These are phyloP conservation scores for Chrysomallon squamiferum DNA, from an alignment of 1,140 invertebrate species.

Conservation along the genomic window DNA sequence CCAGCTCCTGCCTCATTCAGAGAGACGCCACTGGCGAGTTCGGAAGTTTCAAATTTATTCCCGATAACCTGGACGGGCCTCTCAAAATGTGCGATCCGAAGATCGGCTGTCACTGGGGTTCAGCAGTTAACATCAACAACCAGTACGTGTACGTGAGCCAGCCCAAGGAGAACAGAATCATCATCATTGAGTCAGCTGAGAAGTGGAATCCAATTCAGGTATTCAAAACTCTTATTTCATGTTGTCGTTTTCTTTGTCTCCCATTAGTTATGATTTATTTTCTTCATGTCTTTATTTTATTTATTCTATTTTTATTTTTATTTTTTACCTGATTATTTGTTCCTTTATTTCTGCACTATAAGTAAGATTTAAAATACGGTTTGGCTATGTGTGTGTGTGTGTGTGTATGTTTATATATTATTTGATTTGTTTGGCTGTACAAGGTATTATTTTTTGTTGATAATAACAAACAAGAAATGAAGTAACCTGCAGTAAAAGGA, in stretches of 20 bases:
- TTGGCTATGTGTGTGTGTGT: no score
- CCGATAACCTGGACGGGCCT: conserved; percentile 49
- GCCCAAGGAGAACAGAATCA: conserved; percentile 74
- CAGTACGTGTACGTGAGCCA: conserved; percentile 80
- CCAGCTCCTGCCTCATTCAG: conserved; percentile 75
- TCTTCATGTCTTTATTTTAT: background rate
- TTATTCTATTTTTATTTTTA: no score
- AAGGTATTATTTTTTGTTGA: no score
- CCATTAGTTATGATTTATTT: background rate
- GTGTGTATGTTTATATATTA: no score
- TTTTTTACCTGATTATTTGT: background rate
- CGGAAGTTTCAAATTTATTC: conserved; percentile 52
- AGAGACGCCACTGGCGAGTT: conserved; percentile 73
- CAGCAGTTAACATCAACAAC: conserved; percentile 76
- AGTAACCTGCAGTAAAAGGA: no score
- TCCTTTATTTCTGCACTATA: background rate
- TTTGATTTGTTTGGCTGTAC: no score
- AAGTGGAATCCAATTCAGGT: conserved; percentile 60
- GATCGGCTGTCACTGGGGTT: conserved; percentile 69
- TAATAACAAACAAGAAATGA: no score
- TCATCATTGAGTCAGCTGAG: conserved; percentile 68
- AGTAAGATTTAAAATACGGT: no score
- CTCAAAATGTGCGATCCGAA: conserved; percentile 44
- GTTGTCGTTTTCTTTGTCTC: no score
- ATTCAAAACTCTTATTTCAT: no score